Conservation (phyloP, 2,113 vertebrate species). For the Natator depressus region DNA sequence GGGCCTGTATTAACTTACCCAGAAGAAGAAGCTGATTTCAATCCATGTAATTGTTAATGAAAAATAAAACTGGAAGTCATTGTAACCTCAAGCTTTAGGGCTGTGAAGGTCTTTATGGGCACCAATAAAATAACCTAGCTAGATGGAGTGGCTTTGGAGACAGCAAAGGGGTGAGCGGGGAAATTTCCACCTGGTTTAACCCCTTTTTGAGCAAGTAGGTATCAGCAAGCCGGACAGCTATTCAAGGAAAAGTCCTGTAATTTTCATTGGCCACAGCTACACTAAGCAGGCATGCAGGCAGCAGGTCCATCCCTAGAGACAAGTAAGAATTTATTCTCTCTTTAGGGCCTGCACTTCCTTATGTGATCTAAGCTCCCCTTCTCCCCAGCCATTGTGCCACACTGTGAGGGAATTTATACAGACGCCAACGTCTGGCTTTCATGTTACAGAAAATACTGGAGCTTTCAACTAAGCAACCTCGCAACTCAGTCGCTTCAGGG, state of each 20-base stretch:
- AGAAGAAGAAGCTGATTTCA: neutral
- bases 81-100: neutral
- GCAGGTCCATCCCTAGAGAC: neutral
- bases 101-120: neutral
- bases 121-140: neutral
- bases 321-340: neutral
- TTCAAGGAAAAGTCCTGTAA: neutral
- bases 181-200: neutral
- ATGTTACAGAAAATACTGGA: neutral
- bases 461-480: accelerated
- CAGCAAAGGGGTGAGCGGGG: neutral
- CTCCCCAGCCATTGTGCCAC: neutral
- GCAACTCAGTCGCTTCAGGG: accelerated
- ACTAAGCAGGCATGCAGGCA: neutral
- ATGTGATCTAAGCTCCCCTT: neutral
- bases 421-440: neutral
- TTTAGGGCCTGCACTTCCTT: neutral
- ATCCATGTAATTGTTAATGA: accelerated
- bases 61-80: neutral
- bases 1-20: too few species aligned
- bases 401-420: neutral
- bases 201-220: neutral
- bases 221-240: neutral
- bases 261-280: neutral
- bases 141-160: neutral